These are phyloP conservation scores for Epicampocera succincta DNA, from an alignment of 2,888 invertebrate species.

Conservation along the genomic window DNA sequence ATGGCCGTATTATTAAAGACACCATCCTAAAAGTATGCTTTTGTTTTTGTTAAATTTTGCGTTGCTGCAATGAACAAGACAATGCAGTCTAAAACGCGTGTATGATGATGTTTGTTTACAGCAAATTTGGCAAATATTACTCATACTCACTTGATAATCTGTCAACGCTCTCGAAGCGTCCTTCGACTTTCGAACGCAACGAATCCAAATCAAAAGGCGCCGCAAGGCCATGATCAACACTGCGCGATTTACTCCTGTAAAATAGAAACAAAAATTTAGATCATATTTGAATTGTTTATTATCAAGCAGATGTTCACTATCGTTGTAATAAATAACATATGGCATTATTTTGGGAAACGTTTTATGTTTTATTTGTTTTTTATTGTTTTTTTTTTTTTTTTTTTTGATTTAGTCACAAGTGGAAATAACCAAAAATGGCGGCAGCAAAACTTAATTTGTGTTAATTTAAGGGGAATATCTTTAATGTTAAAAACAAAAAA, in stretches of 20 bases:
- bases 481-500: neutral
- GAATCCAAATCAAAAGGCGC: constrained; percentile 93
- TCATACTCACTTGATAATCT: constrained; percentile 83
- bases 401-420: constrained; percentile 45
- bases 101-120: no score
- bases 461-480: constrained; percentile 15
- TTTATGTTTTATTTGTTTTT: neutral
- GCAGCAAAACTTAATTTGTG: constrained; percentile 21
- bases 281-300: constrained; percentile 40
- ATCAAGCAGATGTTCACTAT: neutral
- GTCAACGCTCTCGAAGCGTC: constrained; percentile 90
- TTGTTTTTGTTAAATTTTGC: no score
- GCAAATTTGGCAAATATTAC: neutral
- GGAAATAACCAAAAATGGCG: constrained; percentile 67
- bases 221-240: constrained; percentile 94
- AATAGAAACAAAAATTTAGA: constrained; percentile 48
- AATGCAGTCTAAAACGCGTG: no score
- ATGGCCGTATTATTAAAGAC: no score
- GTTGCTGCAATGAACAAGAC: no score
- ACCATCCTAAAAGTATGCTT: no score
- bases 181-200: constrained; percentile 92
- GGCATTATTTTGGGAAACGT: neutral
- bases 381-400: constrained; percentile 5
- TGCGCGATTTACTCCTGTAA: constrained; percentile 94
- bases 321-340: constrained; percentile 22